These are phyloP conservation scores for Linyphia triangularis DNA, from an alignment of 2,888 invertebrate genomes.

Conservation along the genomic window DNA sequence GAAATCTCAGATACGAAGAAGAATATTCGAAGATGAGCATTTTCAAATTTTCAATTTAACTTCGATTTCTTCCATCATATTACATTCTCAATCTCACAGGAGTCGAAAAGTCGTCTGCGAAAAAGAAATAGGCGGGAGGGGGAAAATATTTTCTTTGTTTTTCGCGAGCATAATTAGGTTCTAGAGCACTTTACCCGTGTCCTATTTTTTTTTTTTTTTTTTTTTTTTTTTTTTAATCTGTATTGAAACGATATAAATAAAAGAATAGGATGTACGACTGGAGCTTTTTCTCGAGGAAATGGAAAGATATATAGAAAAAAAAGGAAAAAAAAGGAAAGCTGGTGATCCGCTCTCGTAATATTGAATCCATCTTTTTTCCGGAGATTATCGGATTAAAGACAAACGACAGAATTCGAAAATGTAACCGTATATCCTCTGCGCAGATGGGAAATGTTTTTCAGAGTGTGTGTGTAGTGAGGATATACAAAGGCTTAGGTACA, in stretches of 20 bases:
- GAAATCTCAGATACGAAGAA: not conserved
- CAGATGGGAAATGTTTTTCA: constrained; percentile 18
- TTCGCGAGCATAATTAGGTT: constrained; percentile 64
- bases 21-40: constrained; percentile 48
- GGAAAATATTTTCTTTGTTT: constrained; percentile 51
- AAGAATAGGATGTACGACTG: not conserved
- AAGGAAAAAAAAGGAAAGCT: not conserved
- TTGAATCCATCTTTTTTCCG: constrained; percentile 16
- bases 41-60: constrained; percentile 71
- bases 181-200: constrained; percentile 43
- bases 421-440: constrained; percentile 23
- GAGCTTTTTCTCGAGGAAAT: not conserved
- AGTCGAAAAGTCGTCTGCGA: constrained; percentile 2
- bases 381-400: constrained; percentile 72
- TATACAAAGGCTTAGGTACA: not conserved
- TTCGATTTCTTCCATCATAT: constrained; percentile 37
- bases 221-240: constrained; percentile 30
- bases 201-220: constrained; percentile 23
- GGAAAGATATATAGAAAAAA: not conserved
- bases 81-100: constrained; percentile 13
- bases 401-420: constrained; percentile 49
- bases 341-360: constrained; percentile 18
- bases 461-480: not conserved
- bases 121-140: not conserved
- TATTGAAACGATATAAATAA: constrained; percentile 36